Conservation (phyloP, 1,140 invertebrate genomes). For the Lepidurus arcticus region DNA sequence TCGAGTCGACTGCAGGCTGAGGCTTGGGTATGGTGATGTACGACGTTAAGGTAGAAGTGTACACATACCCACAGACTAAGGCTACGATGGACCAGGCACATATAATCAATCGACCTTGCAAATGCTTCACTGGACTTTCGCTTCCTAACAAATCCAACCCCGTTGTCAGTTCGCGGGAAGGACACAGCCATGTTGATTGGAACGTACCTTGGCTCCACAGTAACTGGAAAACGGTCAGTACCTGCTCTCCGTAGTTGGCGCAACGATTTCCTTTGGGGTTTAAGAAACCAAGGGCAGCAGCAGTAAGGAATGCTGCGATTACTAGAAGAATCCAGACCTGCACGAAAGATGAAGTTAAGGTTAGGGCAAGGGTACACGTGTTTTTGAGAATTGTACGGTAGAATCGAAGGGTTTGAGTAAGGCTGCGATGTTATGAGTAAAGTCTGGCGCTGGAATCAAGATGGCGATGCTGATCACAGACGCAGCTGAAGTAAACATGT, state of each 20-base stretch:
- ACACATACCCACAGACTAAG: background rate
- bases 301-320: background rate
- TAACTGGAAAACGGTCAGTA: background rate
- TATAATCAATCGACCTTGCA: background rate
- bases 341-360: background rate
- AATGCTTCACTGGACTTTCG: background rate
- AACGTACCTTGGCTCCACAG: background rate
- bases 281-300: background rate
- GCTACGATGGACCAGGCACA: background rate
- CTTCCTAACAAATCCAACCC: background rate
- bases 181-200: background rate
- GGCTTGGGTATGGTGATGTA: background rate
- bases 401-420: background rate
- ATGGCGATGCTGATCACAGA: background rate
- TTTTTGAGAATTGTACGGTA: background rate
- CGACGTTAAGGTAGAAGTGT: conserved; percentile 9
- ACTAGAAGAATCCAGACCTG: background rate
- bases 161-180: background rate
- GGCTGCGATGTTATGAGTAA: background rate
- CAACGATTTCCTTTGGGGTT: background rate
- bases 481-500: background rate
- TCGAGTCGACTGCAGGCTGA: background rate
- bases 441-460: background rate
- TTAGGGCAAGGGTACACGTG: background rate
- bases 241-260: background rate